These are phyloP conservation scores for Gryllus longicercus DNA, from an alignment of 2,888 invertebrate genomes.

Conservation along the genomic window DNA sequence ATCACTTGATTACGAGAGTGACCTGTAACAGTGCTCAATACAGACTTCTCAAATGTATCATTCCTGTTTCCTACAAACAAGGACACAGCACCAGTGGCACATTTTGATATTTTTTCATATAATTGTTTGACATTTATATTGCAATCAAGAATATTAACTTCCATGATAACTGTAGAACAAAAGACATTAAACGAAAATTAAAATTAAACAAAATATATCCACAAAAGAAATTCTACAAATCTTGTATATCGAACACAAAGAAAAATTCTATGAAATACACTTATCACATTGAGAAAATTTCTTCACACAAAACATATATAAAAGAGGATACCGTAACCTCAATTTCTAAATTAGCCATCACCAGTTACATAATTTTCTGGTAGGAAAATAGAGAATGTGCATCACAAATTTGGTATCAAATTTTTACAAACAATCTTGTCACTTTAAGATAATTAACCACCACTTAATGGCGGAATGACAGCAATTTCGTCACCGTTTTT, in stretches of 20 bases:
- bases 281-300: too few relatives aligned
- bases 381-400: slow-evolving; percentile 44
- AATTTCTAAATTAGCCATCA: not conserved
- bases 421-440: too few relatives aligned
- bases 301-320: too few relatives aligned
- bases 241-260: not conserved
- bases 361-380: not conserved
- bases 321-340: too few relatives aligned
- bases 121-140: not conserved
- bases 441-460: slow-evolving; percentile 54
- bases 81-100: not conserved
- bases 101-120: not conserved
- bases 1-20: not conserved
- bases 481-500: slow-evolving; percentile 77
- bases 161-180: not conserved
- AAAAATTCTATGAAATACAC: too few relatives aligned
- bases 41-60: not conserved
- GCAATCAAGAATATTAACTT: not conserved
- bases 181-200: too few relatives aligned
- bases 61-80: not conserved
- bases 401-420: too few relatives aligned
- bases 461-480: slow-evolving; percentile 90
- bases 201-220: not conserved
- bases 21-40: not conserved
- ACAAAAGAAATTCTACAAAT: not conserved